Conservation (phyloP, 2,797 vertebrate species). For the Tangara arthus region DNA sequence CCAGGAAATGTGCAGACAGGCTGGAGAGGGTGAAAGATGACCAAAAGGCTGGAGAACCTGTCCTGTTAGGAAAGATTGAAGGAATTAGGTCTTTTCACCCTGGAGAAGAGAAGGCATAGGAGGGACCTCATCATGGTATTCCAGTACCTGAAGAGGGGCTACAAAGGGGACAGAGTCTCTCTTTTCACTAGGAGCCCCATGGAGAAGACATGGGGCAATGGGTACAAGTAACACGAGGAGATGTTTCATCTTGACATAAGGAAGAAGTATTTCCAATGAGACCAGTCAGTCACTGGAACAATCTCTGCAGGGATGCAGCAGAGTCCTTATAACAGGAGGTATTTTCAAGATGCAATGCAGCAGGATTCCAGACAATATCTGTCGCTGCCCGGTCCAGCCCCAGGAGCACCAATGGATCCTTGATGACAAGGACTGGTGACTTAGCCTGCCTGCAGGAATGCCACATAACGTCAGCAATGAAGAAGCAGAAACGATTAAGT, state of each 20-base stretch:
- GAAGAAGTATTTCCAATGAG: not conserved
- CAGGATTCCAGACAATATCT: not conserved
- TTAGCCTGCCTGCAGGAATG: rapidly evolving
- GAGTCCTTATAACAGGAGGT: not conserved
- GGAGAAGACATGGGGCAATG: not conserved
- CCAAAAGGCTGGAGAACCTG: not conserved
- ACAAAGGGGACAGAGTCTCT: not conserved
- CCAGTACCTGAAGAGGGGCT: rapidly evolving
- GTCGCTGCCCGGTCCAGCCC: not conserved
- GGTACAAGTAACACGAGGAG: not conserved
- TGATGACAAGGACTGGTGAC: not conserved
- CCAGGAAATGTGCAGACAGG: not conserved
- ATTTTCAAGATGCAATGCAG: not conserved
- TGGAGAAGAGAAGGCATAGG: not conserved
- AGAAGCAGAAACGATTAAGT: not conserved
- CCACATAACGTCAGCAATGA: rapidly evolving
- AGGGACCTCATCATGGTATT: not conserved
- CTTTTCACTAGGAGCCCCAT: not conserved
- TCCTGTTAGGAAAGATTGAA: not conserved
- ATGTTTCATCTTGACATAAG: not conserved
- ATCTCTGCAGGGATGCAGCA: not conserved
- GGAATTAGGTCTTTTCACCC: not conserved
- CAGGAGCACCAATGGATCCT: not conserved
- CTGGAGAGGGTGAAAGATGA: not conserved
- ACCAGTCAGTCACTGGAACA: not conserved